Evolutionary conservation across 2,113 vertebrate species (phyloP), one percentile per base, ranked within the genome.

Genomic region (Calyptomena viridis): DNA sequence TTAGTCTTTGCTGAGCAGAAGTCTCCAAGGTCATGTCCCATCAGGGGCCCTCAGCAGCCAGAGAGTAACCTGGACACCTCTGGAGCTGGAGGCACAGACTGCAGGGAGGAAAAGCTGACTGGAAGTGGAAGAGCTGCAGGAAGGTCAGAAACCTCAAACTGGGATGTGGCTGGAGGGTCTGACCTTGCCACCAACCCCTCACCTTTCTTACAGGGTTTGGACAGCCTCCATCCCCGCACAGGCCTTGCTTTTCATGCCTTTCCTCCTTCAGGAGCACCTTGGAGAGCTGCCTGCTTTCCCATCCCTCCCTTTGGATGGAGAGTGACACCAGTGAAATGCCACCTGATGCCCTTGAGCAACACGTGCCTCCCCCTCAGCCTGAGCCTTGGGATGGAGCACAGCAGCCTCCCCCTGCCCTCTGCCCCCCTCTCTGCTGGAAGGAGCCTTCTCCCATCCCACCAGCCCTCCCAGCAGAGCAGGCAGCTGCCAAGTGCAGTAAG

Each of bases 401-500:
- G 14, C 44, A 16, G 77, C 49, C 8, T 46, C 58, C 18, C 14
- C 58, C 31, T 15, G 25, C 62, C 19, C 15, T 78, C 42, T 52
- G 66, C 53, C 73, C 50, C 9, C 82, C 37, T 67, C 40, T 27
- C 49, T 47, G 68, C 73, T 69, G 89, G 78, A 79, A 79, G 88
- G 69, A 77, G 17, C 21, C 64, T 67, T 49, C 55, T 53, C 44
- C 37, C 42, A 68, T 81, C 35, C 82, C 50, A 12, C 55, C 62
- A 24, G 4, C 59, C 5, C 3, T 37, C 39, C 15, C 71, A 60
- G 78, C 44, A 30, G 60, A 88, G 80, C 17, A 86, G 59, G 49
- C 89, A 91, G 81, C 87, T 93, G 94, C 84, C 92, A 82, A 92
- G 72, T 55, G 40, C 66, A 77, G 59, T 93, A 80, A 89, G 75